phyloP scores from a whole-genome alignment of 2,888 invertebrate genomes.

The Lasioglossum lativentre region DNA sequence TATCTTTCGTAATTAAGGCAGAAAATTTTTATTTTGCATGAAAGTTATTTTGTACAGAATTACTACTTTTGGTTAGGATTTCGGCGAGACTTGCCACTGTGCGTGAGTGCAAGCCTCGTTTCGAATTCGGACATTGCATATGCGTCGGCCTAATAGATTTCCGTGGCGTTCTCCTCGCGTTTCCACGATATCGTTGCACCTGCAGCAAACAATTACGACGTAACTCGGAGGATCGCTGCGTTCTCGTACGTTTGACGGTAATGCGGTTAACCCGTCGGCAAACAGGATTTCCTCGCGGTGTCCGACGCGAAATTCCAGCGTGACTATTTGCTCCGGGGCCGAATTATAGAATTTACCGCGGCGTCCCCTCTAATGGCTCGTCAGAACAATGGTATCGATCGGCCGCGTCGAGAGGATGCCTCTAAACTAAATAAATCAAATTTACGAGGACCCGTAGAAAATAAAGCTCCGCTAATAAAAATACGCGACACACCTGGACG shows the following conservation, averaged over 20 bases:
- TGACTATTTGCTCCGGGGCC: conserved; percentile 38
- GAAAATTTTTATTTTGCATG: too few relatives aligned
- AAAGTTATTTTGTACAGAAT: too few relatives aligned
- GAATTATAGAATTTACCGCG: conserved; percentile 52
- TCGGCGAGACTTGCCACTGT: neutral
- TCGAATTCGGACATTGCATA: neutral
- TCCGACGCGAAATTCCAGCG: conserved; percentile 27
- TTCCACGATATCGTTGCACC: conserved; percentile 1
- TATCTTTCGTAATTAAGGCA: too few relatives aligned
- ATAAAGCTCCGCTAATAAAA: conserved; percentile 29
- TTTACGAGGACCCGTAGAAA: conserved; percentile 22
- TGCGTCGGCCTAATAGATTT: neutral
- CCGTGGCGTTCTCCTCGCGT: neutral
- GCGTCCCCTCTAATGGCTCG: conserved; percentile 31
- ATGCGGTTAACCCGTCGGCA: conserved; percentile 36
- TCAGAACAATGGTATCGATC: conserved; percentile 37
- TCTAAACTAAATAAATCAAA: conserved; percentile 42
- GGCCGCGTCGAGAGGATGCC: neutral
- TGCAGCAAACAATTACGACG: conserved; percentile 23
- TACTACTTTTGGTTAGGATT: too few relatives aligned
- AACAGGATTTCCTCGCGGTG: conserved; percentile 41
- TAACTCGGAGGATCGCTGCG: conserved; percentile 7
- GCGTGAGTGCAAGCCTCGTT: neutral
- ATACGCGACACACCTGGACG: conserved; percentile 10
- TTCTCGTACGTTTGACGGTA: conserved; percentile 21